Conservation (phyloP, 2,797 vertebrate genomes). For the Octomys mimax region DNA sequence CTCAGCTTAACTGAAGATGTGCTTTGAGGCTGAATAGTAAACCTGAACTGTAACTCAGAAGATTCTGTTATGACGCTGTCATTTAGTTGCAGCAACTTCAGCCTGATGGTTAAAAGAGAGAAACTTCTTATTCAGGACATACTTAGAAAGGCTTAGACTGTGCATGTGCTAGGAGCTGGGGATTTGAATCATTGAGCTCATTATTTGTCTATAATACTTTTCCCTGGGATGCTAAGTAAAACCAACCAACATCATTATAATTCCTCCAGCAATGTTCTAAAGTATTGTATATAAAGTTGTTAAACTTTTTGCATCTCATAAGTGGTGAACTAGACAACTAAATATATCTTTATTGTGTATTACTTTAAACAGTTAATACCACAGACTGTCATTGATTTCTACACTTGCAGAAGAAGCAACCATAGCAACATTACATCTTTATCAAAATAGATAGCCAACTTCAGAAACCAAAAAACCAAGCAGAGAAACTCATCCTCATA, state of each 20-base stretch:
- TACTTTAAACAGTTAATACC: background rate
- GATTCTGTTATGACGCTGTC: background rate
- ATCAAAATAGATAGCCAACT: background rate
- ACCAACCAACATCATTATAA: background rate
- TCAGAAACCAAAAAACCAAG: background rate
- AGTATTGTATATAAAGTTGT: background rate
- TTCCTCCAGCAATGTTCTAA: background rate
- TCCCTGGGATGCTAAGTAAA: background rate
- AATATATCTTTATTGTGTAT: background rate
- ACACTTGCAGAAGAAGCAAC: background rate
- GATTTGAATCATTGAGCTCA: background rate
- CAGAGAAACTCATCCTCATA: background rate
- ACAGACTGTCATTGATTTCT: background rate
- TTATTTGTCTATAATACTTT: background rate
- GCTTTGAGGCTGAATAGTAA: background rate
- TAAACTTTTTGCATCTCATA: background rate
- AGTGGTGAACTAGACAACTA: background rate
- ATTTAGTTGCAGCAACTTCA: background rate
- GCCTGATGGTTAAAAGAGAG: background rate
- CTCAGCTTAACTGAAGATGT: background rate
- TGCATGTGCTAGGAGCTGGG: background rate
- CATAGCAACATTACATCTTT: background rate
- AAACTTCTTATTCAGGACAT: background rate
- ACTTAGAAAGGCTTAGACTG: background rate
- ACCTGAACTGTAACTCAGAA: background rate